Conservation (phyloP, 2,797 vertebrate species). For the Tiaroga cobitis region DNA sequence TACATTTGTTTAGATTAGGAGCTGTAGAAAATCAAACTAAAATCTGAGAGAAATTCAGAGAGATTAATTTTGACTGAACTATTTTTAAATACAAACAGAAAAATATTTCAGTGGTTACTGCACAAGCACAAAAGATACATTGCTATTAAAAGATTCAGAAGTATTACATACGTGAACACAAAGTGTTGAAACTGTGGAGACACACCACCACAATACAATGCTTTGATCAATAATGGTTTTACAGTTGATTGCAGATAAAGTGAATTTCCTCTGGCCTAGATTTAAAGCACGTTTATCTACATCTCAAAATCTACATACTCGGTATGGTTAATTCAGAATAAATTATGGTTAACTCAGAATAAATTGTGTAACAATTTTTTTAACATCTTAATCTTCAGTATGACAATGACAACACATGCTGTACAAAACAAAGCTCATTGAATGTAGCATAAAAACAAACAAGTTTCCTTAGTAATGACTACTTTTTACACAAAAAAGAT, state of each 20-base stretch:
- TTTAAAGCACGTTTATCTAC: background rate
- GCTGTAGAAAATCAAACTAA: background rate
- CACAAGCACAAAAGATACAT: constrained; percentile 18
- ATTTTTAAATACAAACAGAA: constrained; percentile 18
- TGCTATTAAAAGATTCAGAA: constrained; percentile 34
- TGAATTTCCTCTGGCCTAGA: background rate
- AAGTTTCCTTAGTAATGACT: background rate
- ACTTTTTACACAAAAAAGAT: background rate
- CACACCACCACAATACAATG: background rate
- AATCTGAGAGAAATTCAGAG: background rate
- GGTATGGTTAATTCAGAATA: background rate
- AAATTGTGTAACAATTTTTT: background rate
- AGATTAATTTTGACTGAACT: background rate
- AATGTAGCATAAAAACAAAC: background rate
- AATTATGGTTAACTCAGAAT: background rate
- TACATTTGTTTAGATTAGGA: background rate
- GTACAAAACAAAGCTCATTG: background rate
- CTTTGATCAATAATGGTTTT: background rate
- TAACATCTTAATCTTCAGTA: background rate
- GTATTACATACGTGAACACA: background rate
- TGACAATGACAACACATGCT: background rate
- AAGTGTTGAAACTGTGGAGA: background rate
- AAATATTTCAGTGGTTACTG: constrained; percentile 21
- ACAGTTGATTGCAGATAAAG: background rate
- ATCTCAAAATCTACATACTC: background rate